Percentiles rank a stretch among this genome's conserved stretches.
Evolutionary conservation across 2,113 vertebrate species (phyloP).

Genomic region (Notothenia rossii): DNA sequence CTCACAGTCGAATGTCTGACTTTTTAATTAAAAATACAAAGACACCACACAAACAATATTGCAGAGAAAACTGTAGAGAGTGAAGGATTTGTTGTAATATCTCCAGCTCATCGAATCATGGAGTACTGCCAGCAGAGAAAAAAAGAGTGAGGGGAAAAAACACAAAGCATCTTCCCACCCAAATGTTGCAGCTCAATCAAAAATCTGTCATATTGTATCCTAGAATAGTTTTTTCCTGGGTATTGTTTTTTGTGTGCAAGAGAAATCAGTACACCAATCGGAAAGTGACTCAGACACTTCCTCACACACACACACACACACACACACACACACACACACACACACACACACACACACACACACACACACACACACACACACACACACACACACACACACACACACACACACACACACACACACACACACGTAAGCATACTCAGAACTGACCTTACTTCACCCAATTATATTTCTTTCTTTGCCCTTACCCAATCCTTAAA

Average conservation of each 20-base stretch:
- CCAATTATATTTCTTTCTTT: background rate
- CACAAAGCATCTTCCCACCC: conserved; percentile 49
- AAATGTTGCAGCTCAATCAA: conserved; percentile 43
- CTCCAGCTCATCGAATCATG: conserved; percentile 33
- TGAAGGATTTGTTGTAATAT: conserved; percentile 18
- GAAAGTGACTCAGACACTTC: conserved; percentile 66
- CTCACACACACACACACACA: background rate
- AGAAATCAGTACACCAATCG: conserved; percentile 66
- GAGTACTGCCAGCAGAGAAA: conserved; percentile 16
- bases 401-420: background rate
- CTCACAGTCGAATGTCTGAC: background rate
- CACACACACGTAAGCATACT: background rate
- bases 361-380: background rate
- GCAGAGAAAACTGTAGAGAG: conserved; percentile 1
- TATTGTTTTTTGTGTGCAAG: conserved; percentile 48
- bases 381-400: background rate
- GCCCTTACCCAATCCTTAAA: background rate
- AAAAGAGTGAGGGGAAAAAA: background rate
- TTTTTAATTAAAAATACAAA: conserved; percentile 17
- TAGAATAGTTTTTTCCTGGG: conserved; percentile 50
- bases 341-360: too few species aligned
- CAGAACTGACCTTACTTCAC: conserved; percentile 1
- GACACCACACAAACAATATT: conserved; percentile 6
- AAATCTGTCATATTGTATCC: conserved; percentile 51
- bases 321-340: too few species aligned